phyloP scores from a whole-genome alignment of 37 sponge, comb jelly and placozoan species.

The Eunapius fragilis region DNA sequence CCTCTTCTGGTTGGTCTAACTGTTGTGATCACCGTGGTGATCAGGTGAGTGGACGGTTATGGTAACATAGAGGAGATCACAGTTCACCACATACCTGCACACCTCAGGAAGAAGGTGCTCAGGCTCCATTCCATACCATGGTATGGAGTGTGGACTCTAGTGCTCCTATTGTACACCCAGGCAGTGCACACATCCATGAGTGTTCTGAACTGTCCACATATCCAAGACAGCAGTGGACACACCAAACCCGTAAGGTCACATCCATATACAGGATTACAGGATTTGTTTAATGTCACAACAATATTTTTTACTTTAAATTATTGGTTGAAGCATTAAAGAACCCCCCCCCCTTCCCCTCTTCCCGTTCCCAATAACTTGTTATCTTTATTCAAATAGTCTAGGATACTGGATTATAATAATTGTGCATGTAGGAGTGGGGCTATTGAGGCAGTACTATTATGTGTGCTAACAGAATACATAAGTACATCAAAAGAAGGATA shows the following conservation, averaged over 20 bases:
- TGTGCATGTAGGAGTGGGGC: too few relatives aligned
- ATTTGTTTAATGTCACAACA: not conserved
- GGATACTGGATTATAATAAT: too few relatives aligned
- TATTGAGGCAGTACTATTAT: too few relatives aligned
- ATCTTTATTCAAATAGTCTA: too few relatives aligned
- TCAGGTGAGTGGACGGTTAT: not conserved
- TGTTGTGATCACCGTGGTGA: not conserved
- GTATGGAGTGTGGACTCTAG: conserved; percentile 55
- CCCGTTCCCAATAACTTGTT: too few relatives aligned
- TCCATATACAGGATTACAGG: too few relatives aligned
- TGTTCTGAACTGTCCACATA: conserved; percentile 57
- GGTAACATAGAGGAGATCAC: not conserved
- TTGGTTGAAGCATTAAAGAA: too few relatives aligned
- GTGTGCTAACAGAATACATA: too few relatives aligned
- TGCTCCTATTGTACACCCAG: conserved; percentile 60
- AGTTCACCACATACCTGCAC: not conserved
- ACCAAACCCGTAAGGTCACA: not conserved
- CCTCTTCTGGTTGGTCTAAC: conserved; percentile 19
- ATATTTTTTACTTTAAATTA: not conserved
- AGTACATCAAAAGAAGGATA: too few relatives aligned
- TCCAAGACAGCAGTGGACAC: conserved; percentile 15
- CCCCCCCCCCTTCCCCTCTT: too few relatives aligned
- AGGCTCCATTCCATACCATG: conserved; percentile 21
- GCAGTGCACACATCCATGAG: conserved; percentile 61
- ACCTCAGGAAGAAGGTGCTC: not conserved